These are phyloP conservation scores for Ernsta delagoae DNA, from an alignment of 2,888 invertebrate species.

Conservation along the genomic window DNA sequence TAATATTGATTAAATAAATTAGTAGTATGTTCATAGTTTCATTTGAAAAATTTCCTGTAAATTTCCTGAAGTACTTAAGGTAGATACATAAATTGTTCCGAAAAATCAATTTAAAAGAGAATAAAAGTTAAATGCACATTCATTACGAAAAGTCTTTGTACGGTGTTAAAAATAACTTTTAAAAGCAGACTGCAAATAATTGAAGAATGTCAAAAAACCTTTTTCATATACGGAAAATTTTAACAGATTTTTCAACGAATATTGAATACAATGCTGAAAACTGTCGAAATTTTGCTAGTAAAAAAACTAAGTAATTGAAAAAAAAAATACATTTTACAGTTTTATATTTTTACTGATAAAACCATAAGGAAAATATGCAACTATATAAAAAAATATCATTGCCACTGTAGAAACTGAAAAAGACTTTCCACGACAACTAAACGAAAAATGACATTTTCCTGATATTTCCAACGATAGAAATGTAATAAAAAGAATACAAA, in stretches of 20 bases:
- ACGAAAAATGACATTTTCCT: not conserved
- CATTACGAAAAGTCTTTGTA: not conserved
- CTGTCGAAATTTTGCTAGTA: not conserved
- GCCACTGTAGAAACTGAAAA: not conserved
- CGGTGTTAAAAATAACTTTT: not conserved
- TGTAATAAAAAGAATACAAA: not conserved
- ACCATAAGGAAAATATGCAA: not conserved
- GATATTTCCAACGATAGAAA: not conserved
- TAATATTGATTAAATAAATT: too few relatives aligned
- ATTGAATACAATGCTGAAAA: not conserved
- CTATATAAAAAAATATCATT: not conserved
- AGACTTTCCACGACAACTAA: not conserved
- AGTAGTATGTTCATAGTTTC: too few relatives aligned
- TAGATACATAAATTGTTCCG: not conserved
- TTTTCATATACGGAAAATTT: not conserved
- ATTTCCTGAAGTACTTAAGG: too few relatives aligned
- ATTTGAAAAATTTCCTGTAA: too few relatives aligned
- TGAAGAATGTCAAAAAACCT: slow-evolving; percentile 8
- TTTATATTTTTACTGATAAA: not conserved
- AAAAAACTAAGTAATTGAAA: not conserved
- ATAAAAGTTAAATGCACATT: not conserved
- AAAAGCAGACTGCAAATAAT: slow-evolving; percentile 3
- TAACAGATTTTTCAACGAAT: slow-evolving; percentile 1
- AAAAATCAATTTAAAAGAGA: not conserved
- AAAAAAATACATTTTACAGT: not conserved